Evolutionary conservation across 2,797 vertebrate species (phyloP), one percentile per base, ranked within the genome.

Genomic region (Scleropages formosus): DNA sequence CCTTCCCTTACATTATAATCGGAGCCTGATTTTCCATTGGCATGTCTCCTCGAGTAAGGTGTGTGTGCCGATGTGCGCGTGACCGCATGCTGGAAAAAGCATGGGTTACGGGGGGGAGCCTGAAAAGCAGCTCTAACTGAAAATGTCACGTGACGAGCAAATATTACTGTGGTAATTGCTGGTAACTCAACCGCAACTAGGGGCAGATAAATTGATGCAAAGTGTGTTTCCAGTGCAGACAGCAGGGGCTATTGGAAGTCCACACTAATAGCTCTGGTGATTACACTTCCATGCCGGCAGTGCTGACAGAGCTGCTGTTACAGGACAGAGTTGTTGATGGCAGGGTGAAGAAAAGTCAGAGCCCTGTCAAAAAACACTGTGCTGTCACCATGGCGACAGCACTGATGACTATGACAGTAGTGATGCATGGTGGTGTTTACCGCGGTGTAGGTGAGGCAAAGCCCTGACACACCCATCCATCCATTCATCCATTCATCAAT

Each of bases 111-210:
- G 46, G 65, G 67, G 68, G 65, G 78, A 77, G 53, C 74, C 78
- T 77, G 68, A 53, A 1, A 22, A 80, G 65, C 78, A 76, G 67
- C 59, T 79, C 79, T 75, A 67, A 74, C 72, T 75, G 49, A 78
- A 84, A 77, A 70, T 77, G 69, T 84, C 80, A 83, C 79, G 76
- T 88, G 79, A 84, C 71, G 82, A 78, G 78, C 82, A 83, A 76
- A 85, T 80, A 80, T 78, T 68, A 84, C 86, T 84, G 81, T 79
- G 68, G 75, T 87, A 79, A 88, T 87, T 79, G 80, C 26, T 74
- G 80, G 78, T 82, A 81, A 84, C 85, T 79, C 84, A 56, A 83
- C 80, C 76, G 2, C 80, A 81, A 76, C 76, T 66, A 82, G 80
- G 31, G 82, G 83, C 78, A 83, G 78, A 80, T 64, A 76, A 62